phyloP scores from a whole-genome alignment of 2,888 invertebrate genomes.

The Agrypnus murinus region DNA sequence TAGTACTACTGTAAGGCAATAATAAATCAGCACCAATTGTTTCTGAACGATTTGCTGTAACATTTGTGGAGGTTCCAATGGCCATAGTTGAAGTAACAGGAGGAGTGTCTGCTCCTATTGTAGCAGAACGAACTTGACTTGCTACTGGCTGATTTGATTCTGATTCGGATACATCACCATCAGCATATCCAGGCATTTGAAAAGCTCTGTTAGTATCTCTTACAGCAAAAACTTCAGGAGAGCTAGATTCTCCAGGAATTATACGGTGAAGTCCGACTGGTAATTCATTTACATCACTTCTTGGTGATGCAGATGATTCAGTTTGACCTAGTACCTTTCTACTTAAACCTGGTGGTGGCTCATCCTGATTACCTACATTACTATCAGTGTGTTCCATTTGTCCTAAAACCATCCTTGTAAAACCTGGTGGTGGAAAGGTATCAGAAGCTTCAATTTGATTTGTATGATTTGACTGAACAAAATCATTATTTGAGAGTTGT shows the following conservation, averaged over 20 bases:
- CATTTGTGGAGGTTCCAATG: slow-evolving; percentile 32
- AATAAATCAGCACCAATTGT: slow-evolving; percentile 62
- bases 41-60: slow-evolving; percentile 60
- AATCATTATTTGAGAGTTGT: slow-evolving; percentile 76
- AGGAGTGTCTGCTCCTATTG: slow-evolving; percentile 70
- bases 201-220: slow-evolving; percentile 8
- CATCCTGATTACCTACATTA: slow-evolving; percentile 67
- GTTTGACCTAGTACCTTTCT: slow-evolving; percentile 77
- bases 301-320: slow-evolving; percentile 37
- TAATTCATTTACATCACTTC: slow-evolving; percentile 61
- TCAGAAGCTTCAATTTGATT: slow-evolving; percentile 62
- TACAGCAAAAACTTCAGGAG: slow-evolving; percentile 63
- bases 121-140: slow-evolving; percentile 67
- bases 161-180: slow-evolving; percentile 57
- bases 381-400: slow-evolving; percentile 73
- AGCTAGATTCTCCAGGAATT: slow-evolving; percentile 78
- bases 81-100: slow-evolving; percentile 56
- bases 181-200: slow-evolving; percentile 43
- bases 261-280: slow-evolving; percentile 76
- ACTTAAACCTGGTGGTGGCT: slow-evolving; percentile 79
- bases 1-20: slow-evolving; percentile 45
- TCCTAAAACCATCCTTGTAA: slow-evolving; percentile 79
- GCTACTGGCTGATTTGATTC: slow-evolving; percentile 56
- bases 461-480: slow-evolving; percentile 51
- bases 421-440: slow-evolving; percentile 77